Base-by-base conservation (phyloP, 1,140 invertebrate species). In the Lerema accius region DNA sequence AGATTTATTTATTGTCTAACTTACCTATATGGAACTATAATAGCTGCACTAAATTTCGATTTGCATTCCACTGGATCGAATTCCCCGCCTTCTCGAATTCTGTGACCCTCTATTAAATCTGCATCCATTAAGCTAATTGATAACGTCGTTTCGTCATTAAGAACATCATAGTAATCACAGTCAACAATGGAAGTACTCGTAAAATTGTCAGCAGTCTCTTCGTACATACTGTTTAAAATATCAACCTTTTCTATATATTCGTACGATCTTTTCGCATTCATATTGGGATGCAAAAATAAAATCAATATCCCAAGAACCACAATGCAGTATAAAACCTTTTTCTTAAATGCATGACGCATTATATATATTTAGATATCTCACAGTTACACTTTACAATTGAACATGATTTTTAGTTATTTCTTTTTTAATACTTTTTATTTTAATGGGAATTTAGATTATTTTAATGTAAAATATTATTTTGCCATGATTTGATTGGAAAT, bases 21-120 rank as follows among this genome's bases (percentile, higher is more conserved):
- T 71, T 64, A 86, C 84, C 85, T 78, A 58, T 91, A 91, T 13
- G 90, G 90, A 28, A 91, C 83, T 65, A 91, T 89, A 19, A 91
- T 79, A 23, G 90, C 90, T 11, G 83, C 82, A 62, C 89, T 91
- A 58, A 82, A 90, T 49, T 82, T 82, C n/a, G 87, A 80, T 65
- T 80, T 84, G 51, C 87, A 90, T 1, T 85, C 77, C 10, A 63
- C 51, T 9, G 87, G 87, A 10, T 68, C 63, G 48, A 80, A 88
- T 72, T 88, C 87, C 4, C 87, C 87, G 28, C 87, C 87, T 65
- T 85, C 84, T 60, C 63, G 80, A 15, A 90, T 85, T 49, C 67
- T 76, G 61, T 87, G 80, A 6, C 78, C 76, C 32, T 85, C 83
- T 17, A 76, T 65, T 46, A 90, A 72, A 65, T 87, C 84, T 7